phyloP scores from a whole-genome alignment of 2,888 invertebrate species.

The Mystacides longicornis region DNA sequence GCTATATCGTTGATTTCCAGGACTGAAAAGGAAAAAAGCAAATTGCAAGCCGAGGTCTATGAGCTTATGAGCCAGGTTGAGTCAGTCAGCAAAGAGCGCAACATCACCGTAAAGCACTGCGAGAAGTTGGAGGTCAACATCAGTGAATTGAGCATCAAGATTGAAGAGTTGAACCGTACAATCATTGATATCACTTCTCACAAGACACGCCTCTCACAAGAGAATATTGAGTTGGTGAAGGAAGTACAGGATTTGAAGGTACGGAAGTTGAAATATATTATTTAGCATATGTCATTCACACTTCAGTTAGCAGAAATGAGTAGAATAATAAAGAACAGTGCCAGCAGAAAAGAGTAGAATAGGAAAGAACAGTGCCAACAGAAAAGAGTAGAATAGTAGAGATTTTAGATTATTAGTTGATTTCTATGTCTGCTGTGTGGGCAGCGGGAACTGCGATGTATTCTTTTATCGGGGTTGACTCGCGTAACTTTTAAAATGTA shows the following conservation, averaged over 20 bases:
- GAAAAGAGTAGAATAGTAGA: no score
- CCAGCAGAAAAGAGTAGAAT: no score
- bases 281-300: no score
- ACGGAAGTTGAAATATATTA: background rate
- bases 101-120: conserved; percentile 69
- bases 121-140: conserved; percentile 89
- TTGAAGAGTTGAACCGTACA: conserved; percentile 94
- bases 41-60: conserved; percentile 98
- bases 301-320: no score
- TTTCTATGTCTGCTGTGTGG: no score
- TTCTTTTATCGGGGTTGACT: no score
- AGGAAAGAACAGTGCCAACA: no score
- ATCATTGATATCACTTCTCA: conserved; percentile 96
- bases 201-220: conserved; percentile 91
- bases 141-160: conserved; percentile 89
- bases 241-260: conserved; percentile 96
- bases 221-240: conserved; percentile 88
- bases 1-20: no score
- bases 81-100: conserved; percentile 86
- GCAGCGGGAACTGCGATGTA: no score
- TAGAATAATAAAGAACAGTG: no score
- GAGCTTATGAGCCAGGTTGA: conserved; percentile 95
- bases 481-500: no score
- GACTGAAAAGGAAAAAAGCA: conserved; percentile 96
- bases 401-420: no score